Evolutionary conservation across 2,113 vertebrate species (phyloP), one percentile per base, ranked within the genome.

Genomic region (Papio anubis): DNA sequence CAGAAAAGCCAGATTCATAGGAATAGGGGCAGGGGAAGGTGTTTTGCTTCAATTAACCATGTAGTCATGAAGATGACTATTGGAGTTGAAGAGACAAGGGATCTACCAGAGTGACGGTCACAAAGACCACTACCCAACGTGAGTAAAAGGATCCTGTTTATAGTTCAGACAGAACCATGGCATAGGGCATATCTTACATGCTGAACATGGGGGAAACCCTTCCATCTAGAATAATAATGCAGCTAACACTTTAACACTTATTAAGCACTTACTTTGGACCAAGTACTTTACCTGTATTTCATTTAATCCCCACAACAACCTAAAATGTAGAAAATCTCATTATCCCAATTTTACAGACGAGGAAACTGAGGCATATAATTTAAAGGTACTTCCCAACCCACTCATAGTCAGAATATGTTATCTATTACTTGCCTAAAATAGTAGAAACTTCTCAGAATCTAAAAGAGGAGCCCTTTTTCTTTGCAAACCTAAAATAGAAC

Each of bases 401-500:
- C 52, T 94, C 87, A 80, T 13, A 81, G 70, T 95, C 52, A 89
- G 64, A 95, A 86, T 94, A 81, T 82, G 23, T 92, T 92, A 96
- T 14, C 72, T 73, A 61, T 94, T 93, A 55, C 80, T 85, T 93
- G 88, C 84, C 73, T 52, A 72, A 97, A 96, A 90, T 59, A 95
- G 35, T 45, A 59, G 66, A 94, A 97, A 95, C 52, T 59, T 85
- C 57, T 79, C 23, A 87, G 87, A 96, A 90, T 93, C 66, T 96
- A 93, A 90, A 97, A 93, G 64, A 43, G 30, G 32, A 79, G 32
- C 27, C 79, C 18, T 38, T 35, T 97, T 50, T 96, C 45, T 89
- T 73, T 97, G n/a, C 59, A 94, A 96, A 64, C 90, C 57, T 76
- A 90, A 97, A 97, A 90, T 96, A 96, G 73, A 93, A 95, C 78